Conservation (phyloP, 2,888 invertebrate species). For the Sarcophaga carnaria region DNA sequence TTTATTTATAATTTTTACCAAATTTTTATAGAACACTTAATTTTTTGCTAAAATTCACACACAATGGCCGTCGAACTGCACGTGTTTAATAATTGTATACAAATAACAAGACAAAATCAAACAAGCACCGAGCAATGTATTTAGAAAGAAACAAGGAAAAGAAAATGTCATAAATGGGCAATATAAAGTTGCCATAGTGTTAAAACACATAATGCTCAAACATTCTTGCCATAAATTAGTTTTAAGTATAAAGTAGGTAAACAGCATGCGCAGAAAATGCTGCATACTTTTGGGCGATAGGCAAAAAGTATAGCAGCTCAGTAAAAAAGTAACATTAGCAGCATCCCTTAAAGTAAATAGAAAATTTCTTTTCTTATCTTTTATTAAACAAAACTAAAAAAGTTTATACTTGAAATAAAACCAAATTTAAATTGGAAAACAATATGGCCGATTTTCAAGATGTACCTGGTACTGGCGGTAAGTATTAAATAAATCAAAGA, state of each 20-base stretch:
- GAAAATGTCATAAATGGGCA: conserved; percentile 23
- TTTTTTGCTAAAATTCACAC: conserved; percentile 4
- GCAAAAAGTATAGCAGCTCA: conserved; percentile 10
- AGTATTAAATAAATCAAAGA: background rate
- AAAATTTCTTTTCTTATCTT: conserved; percentile 14
- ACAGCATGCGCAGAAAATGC: conserved; percentile 64
- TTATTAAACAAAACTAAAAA: conserved; percentile 17
- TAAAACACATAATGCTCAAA: background rate
- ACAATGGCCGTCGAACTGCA: conserved; percentile 32
- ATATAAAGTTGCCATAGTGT: background rate
- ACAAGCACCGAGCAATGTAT: conserved; percentile 1
- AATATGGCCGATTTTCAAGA: conserved; percentile 63
- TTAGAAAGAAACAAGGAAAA: conserved; percentile 33
- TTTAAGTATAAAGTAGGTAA: background rate
- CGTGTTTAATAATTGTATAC: conserved; percentile 63
- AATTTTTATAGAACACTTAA: conserved; percentile 18
- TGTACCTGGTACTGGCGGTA: conserved; percentile 62
- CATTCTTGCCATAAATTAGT: background rate
- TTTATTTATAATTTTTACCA: conserved; percentile 68
- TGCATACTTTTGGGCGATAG: conserved; percentile 67
- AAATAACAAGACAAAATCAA: conserved; percentile 33
- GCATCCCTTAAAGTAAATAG: conserved; percentile 46
- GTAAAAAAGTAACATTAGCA: conserved; percentile 23
- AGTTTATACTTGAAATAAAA: conserved; percentile 21
- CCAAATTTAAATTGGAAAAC: background rate